Percentiles rank a stretch among this genome's conserved stretches.
phyloP scores from a whole-genome alignment of 2,888 invertebrate genomes.

The Spisula solida region DNA sequence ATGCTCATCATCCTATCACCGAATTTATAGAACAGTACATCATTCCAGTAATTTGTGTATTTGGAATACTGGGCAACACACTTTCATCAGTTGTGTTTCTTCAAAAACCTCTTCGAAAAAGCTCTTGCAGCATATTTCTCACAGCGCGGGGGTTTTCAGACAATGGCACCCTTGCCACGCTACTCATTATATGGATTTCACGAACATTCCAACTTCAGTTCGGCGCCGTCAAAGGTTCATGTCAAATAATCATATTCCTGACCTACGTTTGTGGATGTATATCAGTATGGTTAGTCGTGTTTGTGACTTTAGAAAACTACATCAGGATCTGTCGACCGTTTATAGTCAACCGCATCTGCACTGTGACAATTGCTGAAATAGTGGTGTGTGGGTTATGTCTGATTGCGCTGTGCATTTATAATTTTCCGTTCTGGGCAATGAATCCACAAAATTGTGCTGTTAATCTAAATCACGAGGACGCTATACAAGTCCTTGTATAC shows the following conservation, averaged over 20 bases:
- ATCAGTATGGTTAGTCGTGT: slow-evolving; percentile 90
- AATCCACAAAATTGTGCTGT: slow-evolving; percentile 68
- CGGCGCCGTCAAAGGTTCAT: slow-evolving; percentile 88
- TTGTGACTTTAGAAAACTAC: slow-evolving; percentile 94
- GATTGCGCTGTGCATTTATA: slow-evolving; percentile 73
- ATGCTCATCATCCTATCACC: slow-evolving; percentile 39
- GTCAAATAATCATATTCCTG: slow-evolving; percentile 92
- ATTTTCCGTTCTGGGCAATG: slow-evolving; percentile 78
- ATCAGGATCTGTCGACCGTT: slow-evolving; percentile 94
- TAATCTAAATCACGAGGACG: slow-evolving; percentile 22
- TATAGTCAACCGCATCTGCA: slow-evolving; percentile 83
- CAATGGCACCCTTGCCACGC: slow-evolving; percentile 92
- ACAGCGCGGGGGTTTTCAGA: slow-evolving; percentile 93
- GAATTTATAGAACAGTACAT: slow-evolving; percentile 56
- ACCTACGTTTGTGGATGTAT: slow-evolving; percentile 87
- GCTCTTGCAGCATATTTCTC: slow-evolving; percentile 93
- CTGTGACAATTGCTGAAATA: slow-evolving; percentile 69
- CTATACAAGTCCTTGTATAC: slow-evolving; percentile 72
- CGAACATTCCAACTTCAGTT: slow-evolving; percentile 84
- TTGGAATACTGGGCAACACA: slow-evolving; percentile 93
- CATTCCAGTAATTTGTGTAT: slow-evolving; percentile 90
- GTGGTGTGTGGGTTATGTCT: slow-evolving; percentile 66
- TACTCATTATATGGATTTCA: slow-evolving; percentile 88
- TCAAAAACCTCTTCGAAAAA: slow-evolving; percentile 91
- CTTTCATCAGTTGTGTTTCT: slow-evolving; percentile 93